phyloP scores from a whole-genome alignment of 2,113 vertebrate genomes.

The Limnothrissa miodon region DNA sequence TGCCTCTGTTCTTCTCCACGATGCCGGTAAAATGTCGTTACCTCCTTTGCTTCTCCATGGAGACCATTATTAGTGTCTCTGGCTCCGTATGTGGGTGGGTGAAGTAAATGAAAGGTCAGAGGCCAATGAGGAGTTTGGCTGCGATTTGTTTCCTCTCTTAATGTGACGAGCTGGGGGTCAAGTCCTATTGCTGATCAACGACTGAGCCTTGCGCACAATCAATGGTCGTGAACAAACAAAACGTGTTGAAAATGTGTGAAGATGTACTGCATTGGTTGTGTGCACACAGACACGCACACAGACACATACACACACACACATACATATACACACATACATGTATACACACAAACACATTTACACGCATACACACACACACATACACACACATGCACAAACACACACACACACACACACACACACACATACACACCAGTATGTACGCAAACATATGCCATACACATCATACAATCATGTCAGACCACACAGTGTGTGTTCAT shows the following conservation, averaged over 20 bases:
- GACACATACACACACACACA: not conserved
- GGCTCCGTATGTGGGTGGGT: not conserved
- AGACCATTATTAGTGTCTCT: not conserved
- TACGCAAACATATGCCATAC: not conserved
- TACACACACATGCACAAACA: not conserved
- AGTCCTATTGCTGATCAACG: not conserved
- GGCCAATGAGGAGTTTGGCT: not conserved
- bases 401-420: not conserved
- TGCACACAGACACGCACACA: not conserved
- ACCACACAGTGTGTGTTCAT: not conserved
- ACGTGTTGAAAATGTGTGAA: not conserved
- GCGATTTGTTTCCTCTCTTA: not conserved
- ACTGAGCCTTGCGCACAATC: not conserved
- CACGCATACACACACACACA: not conserved
- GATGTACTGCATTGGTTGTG: too few relatives aligned
- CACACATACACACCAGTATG: not conserved
- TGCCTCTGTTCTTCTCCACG: not conserved
- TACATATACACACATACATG: not conserved
- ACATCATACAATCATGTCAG: not conserved
- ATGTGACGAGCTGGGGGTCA: conserved; percentile 1
- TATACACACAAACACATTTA: not conserved
- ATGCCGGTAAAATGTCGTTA: not conserved
- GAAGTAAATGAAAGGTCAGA: not conserved
- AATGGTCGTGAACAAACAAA: not conserved
- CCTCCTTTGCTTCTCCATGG: not conserved